Evolutionary conservation across 2,797 vertebrate genomes (phyloP), one percentile per base, ranked within the genome.

Genomic region (Gymnodraco acuticeps): DNA sequence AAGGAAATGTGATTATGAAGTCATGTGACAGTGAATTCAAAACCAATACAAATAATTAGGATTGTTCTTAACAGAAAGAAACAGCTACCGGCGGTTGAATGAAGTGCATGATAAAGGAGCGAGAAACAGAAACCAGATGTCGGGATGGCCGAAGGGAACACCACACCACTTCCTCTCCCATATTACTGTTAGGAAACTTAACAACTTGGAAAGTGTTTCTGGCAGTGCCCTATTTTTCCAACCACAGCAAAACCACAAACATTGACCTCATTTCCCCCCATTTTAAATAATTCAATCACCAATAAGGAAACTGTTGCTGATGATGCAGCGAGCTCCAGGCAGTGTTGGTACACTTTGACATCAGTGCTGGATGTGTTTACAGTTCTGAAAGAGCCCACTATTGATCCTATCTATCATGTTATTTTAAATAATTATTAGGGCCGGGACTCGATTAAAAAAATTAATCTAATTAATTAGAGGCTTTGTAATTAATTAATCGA

Each of bases 81-180:
- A 73, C 6, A 31, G 42, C 61, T 66, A 53, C 17, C 51, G 47
- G 45, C 17, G 52, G 41, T 15, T 47, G 41, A 43, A 56, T 45
- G 12, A 56, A 66, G 23, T 1, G 33, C 15, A 19, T 59, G 46
- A 52, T 16, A 41, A 41, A 79, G 54, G 8, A 20, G 64, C 52
- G 8, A 41, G 15, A 55, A 59, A 70, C 50, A 19, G 41, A 56
- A 64, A 76, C 50, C n/a, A 74, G 63, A 84, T 59, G 59, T 46
- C 13, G 41, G n/a, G 16, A 27, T 42, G n/a, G 58, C 31, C 31
- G 65, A 59, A 68, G 55, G 51, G 16, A 77, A 79, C 50, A 8
- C 11, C 17, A 14, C 64, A 50, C 13, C 38, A 2, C 63, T 80
- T 84, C 74, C 79, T 74, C 65, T 75, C 65, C 74, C 73, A 68